Evolutionary conservation across 2,113 vertebrate species (phyloP).

Genomic region (Parus major): DNA sequence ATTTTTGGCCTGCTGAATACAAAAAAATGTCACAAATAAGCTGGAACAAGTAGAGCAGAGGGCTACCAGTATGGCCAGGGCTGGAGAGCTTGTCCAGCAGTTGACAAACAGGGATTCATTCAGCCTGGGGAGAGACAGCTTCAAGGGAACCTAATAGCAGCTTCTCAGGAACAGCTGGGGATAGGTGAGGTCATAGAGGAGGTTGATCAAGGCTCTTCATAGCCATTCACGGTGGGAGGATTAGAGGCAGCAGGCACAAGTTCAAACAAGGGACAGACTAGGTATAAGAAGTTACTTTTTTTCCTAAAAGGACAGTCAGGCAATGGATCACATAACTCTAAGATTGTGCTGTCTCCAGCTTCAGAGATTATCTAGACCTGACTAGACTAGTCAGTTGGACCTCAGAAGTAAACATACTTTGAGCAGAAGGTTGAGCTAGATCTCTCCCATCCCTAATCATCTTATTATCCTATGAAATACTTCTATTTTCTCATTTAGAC

Average conservation of each 20-base stretch:
- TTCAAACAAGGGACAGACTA: not conserved
- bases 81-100: not conserved
- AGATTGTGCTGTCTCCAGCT: not conserved
- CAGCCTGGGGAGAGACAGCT: not conserved
- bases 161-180: no score
- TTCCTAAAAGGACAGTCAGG: not conserved
- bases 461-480: not conserved
- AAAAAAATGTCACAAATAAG: not conserved
- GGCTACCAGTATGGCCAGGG: no score
- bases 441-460: not conserved
- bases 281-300: not conserved
- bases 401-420: not conserved
- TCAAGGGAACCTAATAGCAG: not conserved
- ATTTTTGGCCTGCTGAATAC: not conserved
- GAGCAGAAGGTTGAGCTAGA: not conserved
- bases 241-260: not conserved
- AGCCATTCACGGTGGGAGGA: not conserved
- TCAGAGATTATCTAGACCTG: not conserved
- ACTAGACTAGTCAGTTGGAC: not conserved
- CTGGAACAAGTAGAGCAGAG: not conserved
- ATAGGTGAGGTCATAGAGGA: not conserved
- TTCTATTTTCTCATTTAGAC: not conserved
- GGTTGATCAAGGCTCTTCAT: fast-evolving
- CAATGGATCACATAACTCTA: not conserved
- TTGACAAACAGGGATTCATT: not conserved